These are phyloP conservation scores for Poecilia picta DNA, from an alignment of 2,797 vertebrate species.

Conservation along the genomic window DNA sequence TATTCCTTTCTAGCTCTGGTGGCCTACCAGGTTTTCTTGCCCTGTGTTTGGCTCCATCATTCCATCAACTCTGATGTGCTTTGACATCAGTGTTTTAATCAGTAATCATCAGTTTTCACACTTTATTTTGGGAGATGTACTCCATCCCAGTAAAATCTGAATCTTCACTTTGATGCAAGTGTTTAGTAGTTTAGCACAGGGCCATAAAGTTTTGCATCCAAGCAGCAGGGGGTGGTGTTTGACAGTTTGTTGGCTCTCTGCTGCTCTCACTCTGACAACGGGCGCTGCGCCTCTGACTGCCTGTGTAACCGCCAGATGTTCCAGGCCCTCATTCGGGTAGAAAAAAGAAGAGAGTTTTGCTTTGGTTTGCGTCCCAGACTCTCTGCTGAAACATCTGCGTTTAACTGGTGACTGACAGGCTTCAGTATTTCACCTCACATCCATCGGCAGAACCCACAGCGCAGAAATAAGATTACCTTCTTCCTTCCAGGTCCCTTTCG, in stretches of 20 bases:
- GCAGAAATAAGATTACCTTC: slow-evolving; percentile 15
- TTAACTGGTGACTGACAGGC: slow-evolving; percentile 14
- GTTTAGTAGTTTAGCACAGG: not conserved
- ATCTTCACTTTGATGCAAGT: not conserved
- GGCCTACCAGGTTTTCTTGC: not conserved
- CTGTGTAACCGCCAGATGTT: slow-evolving; percentile 3
- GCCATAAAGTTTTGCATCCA: slow-evolving; percentile 16
- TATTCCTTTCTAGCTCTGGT: not conserved
- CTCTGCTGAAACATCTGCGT: not conserved
- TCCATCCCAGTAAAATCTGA: slow-evolving; percentile 4
- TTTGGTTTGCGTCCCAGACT: not conserved
- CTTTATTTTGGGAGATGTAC: not conserved
- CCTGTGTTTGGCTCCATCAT: not conserved
- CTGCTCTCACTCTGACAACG: not conserved
- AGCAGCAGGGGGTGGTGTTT: slow-evolving; percentile 45
- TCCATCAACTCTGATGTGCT: not conserved
- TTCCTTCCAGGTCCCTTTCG: slow-evolving; percentile 22
- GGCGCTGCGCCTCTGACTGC: slow-evolving; percentile 5
- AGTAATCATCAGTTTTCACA: not conserved
- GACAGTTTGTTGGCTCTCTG: slow-evolving; percentile 25
- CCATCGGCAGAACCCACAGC: slow-evolving; percentile 28
- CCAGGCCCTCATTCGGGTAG: not conserved
- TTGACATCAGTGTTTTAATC: not conserved
- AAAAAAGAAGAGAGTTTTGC: not conserved
- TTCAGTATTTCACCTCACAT: slow-evolving; percentile 3